These are phyloP conservation scores for Ruditapes philippinarum DNA, from an alignment of 1,140 invertebrate species.

Conservation along the genomic window DNA sequence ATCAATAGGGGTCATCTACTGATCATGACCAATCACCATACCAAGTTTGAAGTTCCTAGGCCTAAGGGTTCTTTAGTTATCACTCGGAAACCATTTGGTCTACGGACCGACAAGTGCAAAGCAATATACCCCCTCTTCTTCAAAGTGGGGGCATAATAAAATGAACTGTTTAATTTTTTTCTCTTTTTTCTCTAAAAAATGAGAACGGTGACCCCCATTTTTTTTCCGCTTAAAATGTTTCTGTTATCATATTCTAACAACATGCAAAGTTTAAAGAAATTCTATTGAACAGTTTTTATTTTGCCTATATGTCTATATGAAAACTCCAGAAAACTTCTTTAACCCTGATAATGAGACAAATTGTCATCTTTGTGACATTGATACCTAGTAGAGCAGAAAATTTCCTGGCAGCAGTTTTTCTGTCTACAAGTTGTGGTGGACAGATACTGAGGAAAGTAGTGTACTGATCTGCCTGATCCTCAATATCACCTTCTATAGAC, in stretches of 20 bases:
- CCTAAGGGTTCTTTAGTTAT: too few species aligned
- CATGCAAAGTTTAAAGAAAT: background rate
- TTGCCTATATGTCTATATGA: too few species aligned
- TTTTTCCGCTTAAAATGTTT: background rate
- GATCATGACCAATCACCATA: too few species aligned
- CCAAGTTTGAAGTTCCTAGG: too few species aligned
- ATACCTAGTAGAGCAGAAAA: constrained; percentile 1
- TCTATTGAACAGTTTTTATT: too few species aligned
- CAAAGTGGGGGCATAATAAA: too few species aligned
- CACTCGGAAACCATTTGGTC: too few species aligned
- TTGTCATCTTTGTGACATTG: background rate
- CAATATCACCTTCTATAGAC: constrained; percentile 3
- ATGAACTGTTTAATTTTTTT: too few species aligned
- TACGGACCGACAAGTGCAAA: too few species aligned
- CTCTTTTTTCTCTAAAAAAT: background rate
- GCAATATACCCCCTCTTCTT: too few species aligned
- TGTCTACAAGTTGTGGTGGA: constrained; percentile 8
- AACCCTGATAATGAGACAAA: background rate
- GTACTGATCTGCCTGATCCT: background rate
- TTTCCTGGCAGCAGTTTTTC: background rate
- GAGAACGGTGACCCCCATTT: background rate
- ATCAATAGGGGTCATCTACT: too few species aligned
- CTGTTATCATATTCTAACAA: background rate
- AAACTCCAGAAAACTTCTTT: background rate
- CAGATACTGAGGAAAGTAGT: constrained; percentile 19